Evolutionary conservation across 2,113 vertebrate genomes (phyloP), one percentile per base, ranked within the genome.

Genomic region (Megatriorchis doriae): DNA sequence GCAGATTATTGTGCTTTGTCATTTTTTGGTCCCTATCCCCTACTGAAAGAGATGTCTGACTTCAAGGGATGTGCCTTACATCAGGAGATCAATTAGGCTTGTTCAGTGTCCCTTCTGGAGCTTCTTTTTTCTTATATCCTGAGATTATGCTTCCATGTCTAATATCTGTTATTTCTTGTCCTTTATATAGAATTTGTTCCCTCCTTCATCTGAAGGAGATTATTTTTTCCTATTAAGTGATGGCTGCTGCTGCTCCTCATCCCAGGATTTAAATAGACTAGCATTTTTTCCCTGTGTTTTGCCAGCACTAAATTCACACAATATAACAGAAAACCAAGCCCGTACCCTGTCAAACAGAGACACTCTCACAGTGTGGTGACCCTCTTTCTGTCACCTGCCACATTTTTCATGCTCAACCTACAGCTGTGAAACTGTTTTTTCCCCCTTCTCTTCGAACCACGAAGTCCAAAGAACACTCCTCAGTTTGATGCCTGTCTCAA

Each of bases 341-440:
- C 71, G 36, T 88, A 16, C 21, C 10, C 79, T 93, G 79, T 93
- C 79, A 94, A 87, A 63, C 45, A 68, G 84, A 85, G 79, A 86
- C 48, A n/a, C 67, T 86, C 74, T 90, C 59, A 53, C 84, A 90
- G 63, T 25, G 75, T 90, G 85, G 42, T 92, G 92, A 95, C 94
- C 89, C 86, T 86, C 59, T 91, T 95, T 95, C 90, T 94, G 63
- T 93, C 95, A 95, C 92, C 88, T 96, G 90, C 75, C 85, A 81
- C 63, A 78, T 88, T 94, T 90, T 88, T 96, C 80, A 40, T 83
- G 82, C 68, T 83, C 95, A 95, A 6, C 79, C 94, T 93, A 90
- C 95, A 97, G 92, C 92, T 94, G 90, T 88, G 96, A 96, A 96
- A 93, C 63, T 72, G 42, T 74, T 91, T 86, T 88, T 43, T 3